Base-by-base conservation (phyloP, 2,888 invertebrate species). In the Entomobrya multifasciata region DNA sequence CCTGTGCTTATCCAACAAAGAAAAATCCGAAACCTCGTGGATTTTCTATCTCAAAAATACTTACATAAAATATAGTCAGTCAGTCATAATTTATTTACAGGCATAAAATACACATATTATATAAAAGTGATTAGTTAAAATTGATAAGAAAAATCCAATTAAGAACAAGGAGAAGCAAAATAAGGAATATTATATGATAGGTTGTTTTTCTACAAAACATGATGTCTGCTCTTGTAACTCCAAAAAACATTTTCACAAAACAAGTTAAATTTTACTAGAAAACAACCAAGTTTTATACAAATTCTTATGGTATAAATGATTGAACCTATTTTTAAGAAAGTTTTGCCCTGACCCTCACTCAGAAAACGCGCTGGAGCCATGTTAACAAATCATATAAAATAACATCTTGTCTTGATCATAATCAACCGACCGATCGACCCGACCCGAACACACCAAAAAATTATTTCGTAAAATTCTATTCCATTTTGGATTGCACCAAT, bases 341-440 rank as follows among this genome's bases (percentile, higher is more conserved):
- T n/a, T n/a, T n/a, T n/a, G 15, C 27, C 67, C 79, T 30, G 79
- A 20, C 67, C 67, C 79, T 79, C 52, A 36, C 79, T 79, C 79
- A 65, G 78, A 62, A 27, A 36, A 74, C 49, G 49, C 74, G 17
- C n/a, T 55, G 6, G 65, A 67, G 79, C 52, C 52, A 57, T 60
- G 62, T 52, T 3, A 52, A n/a, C 36, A n/a, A n/a, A n/a, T n/a
- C n/a, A n/a, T n/a, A n/a, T n/a, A n/a, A n/a, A n/a, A n/a, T n/a
- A n/a, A n/a, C n/a, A n/a, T n/a, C n/a, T n/a, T n/a, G n/a, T n/a
- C n/a, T n/a, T n/a, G n/a, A n/a, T n/a, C 36, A 36, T 6, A 36
- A 36, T 36, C 36, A 36, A n/a, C n/a, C n/a, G n/a, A n/a, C n/a
- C n/a, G n/a, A n/a, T n/a, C n/a, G n/a, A n/a, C n/a, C 25, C 27